phyloP scores from a whole-genome alignment of 2,888 invertebrate species.

The Ophioninae sp. region DNA sequence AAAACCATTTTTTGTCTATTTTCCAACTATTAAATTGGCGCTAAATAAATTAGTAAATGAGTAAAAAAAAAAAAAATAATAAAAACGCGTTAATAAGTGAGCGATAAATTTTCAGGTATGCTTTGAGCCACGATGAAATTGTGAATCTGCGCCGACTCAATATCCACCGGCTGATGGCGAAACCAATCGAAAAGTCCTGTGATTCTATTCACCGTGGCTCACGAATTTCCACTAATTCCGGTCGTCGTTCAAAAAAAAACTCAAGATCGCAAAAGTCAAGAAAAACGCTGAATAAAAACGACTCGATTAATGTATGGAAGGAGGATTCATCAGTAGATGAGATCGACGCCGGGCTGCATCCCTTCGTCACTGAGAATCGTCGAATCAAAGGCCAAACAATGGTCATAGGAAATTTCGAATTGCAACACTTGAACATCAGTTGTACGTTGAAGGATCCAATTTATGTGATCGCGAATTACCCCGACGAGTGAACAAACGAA shows the following conservation, averaged over 20 bases:
- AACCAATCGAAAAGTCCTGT: constrained; percentile 12
- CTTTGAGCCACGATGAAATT: constrained; percentile 76
- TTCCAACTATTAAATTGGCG: too few relatives aligned
- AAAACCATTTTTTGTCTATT: neutral
- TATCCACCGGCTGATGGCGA: constrained; percentile 54
- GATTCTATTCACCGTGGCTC: constrained; percentile 10
- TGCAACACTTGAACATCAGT: constrained; percentile 77
- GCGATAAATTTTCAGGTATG: constrained; percentile 68
- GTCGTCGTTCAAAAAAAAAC: constrained; percentile 37
- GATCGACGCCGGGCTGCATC: constrained; percentile 68
- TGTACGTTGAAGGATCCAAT: constrained; percentile 69
- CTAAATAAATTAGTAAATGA: too few relatives aligned
- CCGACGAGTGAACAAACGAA: neutral
- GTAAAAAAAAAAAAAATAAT: neutral
- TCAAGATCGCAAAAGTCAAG: constrained; percentile 28
- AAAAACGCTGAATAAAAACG: constrained; percentile 29
- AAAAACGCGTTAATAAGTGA: neutral
- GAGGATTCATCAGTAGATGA: constrained; percentile 19
- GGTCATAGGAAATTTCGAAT: constrained; percentile 75
- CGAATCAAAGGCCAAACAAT: constrained; percentile 70
- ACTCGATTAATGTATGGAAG: neutral
- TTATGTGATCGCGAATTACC: neutral
- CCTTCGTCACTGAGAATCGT: constrained; percentile 73
- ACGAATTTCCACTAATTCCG: constrained; percentile 8
- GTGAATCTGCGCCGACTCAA: constrained; percentile 67